Evolutionary conservation across 2,113 vertebrate genomes (phyloP), one percentile per base, ranked within the genome.

Genomic region (Amblyopsis rosae): DNA sequence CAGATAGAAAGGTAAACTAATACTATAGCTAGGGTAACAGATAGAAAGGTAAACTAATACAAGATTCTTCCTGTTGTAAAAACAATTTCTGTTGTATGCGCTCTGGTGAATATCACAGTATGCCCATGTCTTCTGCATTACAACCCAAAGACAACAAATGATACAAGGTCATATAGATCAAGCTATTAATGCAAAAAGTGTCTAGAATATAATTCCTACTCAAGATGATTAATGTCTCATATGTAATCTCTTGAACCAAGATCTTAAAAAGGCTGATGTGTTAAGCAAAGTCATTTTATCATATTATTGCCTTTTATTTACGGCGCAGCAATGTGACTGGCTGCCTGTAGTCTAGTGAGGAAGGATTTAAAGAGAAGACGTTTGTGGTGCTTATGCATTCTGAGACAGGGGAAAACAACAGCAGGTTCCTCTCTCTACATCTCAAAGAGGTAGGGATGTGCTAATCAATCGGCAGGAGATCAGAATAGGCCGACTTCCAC

Each of bases 301-400:
- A 67, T 72, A 57, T 48, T n/a, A 68, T 69, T 77, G 69, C 70
- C 45, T 75, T 80, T 47, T 76, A 65, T 70, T 60, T 60, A 78
- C 79, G 67, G 61, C 76, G 46, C 64, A 70, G 35, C 82, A 81
- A 81, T 81, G 67, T 75, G 66, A 60, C 49, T 32, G 59, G 61
- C 76, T 58, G 64, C 62, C 70, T 55, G 62, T 41, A 65, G 69
- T 70, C 63, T 76, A 72, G 70, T 54, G 69, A 69, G 62, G 56
- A 69, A 19, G 41, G 33, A 17, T 70, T 62, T 48, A 77, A 72
- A 70, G 10, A 35, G 58, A 53, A 51, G 32, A 53, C 51, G 46
- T 26, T 26, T 17, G 45, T 57, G 55, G 17, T 49, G 12, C 59
- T 54, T 12, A 72, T 64, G 81, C 59, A 35, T 59, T 82, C 60